Evolutionary conservation across 1,140 invertebrate species (phyloP), one percentile per base, ranked within the genome.

Genomic region (Zaprionus ornatus): DNA sequence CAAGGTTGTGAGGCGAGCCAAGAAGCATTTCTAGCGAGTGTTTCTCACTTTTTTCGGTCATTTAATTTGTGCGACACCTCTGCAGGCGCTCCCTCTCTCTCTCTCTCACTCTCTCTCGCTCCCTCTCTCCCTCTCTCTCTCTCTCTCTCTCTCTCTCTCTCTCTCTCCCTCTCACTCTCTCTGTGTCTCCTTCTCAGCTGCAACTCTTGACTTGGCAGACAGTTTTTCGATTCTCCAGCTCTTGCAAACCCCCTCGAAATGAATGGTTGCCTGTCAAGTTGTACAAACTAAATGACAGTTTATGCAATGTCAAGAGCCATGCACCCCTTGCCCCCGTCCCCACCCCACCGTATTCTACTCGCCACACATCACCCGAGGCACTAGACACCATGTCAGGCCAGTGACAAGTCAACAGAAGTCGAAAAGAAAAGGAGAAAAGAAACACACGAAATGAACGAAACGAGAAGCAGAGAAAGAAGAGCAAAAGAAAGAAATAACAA

Each of bases 241-340:
- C 29, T 10, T 10, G 29, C 9, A 3, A 10, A 32, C 29, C 37
- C 15, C 37, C 37, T 15, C n/a, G 42, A 73, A 82, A 82, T 77
- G 74, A 82, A 82, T 82, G 77, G 79, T 72, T 70, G 65, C 67
- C 79, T 82, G 79, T 82, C 79, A 82, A 70, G 69, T 77, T 73
- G 79, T 64, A 82, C 79, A 79, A 82, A 79, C 79, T 77, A 82
- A 79, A 82, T 79, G 79, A 73, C 79, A 82, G 77, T 82, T 79
- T 82, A 80, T 82, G 77, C 79, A 77, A 77, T 82, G 79, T 73
- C 73, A 73, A 77, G 77, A 75, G 56, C 73, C 17, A 23, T 23
- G 45, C 19, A 10, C 19, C 45, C 62, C 59, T 57, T 45, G 55
- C 54, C 59, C 63, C 61, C 42, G 4, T 2, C 7, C 61, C 23